Conservation (phyloP, 2,113 vertebrate genomes). For the Halcyon senegalensis region DNA sequence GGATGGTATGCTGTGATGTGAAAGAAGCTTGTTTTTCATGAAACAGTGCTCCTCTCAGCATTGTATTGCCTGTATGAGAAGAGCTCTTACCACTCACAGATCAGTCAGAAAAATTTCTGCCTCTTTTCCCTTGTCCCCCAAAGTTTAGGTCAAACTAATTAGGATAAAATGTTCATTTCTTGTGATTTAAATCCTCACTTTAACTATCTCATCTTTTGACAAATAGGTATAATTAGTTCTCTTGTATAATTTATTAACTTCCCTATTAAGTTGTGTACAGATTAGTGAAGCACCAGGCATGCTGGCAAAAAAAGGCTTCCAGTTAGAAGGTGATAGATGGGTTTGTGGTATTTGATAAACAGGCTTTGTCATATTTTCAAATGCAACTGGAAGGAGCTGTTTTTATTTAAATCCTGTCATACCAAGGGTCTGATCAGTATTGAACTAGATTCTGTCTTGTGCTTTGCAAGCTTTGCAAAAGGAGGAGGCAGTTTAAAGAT, state of each 20-base stretch:
- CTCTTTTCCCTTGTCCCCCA: conserved; percentile 24
- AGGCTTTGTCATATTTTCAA: conserved; percentile 61
- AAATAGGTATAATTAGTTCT: conserved; percentile 77
- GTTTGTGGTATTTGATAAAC: conserved; percentile 62
- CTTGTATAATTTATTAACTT: conserved; percentile 76
- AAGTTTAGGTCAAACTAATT: conserved; percentile 71
- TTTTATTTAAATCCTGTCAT: conserved; percentile 28
- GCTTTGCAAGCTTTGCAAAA: not conserved
- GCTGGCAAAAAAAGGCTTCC: conserved; percentile 47
- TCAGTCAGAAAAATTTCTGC: conserved; percentile 11
- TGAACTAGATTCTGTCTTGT: not conserved
- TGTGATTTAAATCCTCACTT: conserved; percentile 61
- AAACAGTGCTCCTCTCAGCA: not conserved
- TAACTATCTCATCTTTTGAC: conserved; percentile 69
- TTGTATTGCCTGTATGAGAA: not conserved
- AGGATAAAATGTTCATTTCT: conserved; percentile 68
- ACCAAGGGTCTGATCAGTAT: not conserved
- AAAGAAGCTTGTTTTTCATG: not conserved
- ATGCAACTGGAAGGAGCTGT: conserved; percentile 4
- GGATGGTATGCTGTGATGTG: not conserved
- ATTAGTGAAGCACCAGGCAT: conserved; percentile 58
- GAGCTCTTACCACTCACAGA: not conserved
- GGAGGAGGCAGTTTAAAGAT: not conserved
- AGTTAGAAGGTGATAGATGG: conserved; percentile 71
- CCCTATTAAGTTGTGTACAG: conserved; percentile 61